Evolutionary conservation across 2,888 invertebrate species (phyloP).

Genomic region (Brachylomia viminalis): DNA sequence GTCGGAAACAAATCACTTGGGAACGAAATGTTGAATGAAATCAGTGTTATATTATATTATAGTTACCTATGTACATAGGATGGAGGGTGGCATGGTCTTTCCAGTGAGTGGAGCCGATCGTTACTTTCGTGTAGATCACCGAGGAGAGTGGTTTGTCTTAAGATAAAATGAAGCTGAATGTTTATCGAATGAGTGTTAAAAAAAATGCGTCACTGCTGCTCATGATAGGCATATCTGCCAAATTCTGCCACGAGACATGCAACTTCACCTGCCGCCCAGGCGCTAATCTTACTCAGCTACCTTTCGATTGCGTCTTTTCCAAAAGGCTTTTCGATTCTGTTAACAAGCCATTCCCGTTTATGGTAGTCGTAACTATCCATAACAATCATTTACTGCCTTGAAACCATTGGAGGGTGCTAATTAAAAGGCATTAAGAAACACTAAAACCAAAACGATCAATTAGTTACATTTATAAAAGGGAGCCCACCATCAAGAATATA

Average conservation of each 20-base stretch:
- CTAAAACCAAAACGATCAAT: slow-evolving; percentile 11
- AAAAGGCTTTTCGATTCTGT: too few relatives aligned
- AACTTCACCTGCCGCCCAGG: too few relatives aligned
- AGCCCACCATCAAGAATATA: slow-evolving; percentile 10
- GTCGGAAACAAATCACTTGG: slow-evolving; percentile 35
- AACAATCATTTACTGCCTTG: not conserved
- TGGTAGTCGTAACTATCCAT: not conserved
- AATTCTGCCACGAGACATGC: not conserved
- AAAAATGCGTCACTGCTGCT: too few relatives aligned
- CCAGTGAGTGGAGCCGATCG: slow-evolving; percentile 4
- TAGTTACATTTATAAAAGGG: slow-evolving; percentile 21
- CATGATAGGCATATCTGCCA: not conserved
- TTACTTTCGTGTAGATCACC: slow-evolving; percentile 14
- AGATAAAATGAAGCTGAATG: not conserved
- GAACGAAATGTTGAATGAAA: slow-evolving; percentile 16
- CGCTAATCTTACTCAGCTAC: not conserved
- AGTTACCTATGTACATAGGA: not conserved
- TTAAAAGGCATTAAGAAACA: slow-evolving; percentile 29
- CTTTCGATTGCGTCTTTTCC: not conserved
- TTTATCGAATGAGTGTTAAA: not conserved
- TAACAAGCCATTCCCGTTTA: slow-evolving; percentile 8
- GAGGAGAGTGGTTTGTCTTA: not conserved
- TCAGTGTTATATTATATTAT: not conserved
- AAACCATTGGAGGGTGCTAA: slow-evolving; percentile 11
- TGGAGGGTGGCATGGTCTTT: slow-evolving; percentile 6